These are phyloP conservation scores for Climacteris rufus DNA, from an alignment of 2,113 vertebrate genomes.

Conservation along the genomic window DNA sequence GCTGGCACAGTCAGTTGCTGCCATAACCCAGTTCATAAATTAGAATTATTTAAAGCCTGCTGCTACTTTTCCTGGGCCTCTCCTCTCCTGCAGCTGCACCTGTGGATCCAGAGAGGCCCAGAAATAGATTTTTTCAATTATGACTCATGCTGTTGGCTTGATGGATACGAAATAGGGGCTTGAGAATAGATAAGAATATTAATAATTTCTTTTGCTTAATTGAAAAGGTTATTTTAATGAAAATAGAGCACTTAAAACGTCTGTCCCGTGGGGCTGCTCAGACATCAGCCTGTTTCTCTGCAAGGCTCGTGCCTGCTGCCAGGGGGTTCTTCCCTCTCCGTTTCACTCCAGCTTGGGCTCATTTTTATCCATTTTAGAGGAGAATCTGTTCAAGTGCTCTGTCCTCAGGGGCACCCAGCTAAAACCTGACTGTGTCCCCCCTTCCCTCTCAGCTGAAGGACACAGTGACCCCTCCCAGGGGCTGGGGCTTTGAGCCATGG, in stretches of 20 bases:
- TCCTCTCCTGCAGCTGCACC: not conserved
- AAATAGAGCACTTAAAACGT: not conserved
- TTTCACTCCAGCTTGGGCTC: not conserved
- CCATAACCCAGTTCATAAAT: not conserved
- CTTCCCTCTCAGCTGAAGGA: too few species aligned
- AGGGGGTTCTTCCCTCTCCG: not conserved
- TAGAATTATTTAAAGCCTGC: not conserved
- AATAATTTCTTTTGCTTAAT: not conserved
- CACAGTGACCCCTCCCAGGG: too few species aligned
- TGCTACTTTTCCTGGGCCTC: not conserved
- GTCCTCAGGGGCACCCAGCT: not conserved
- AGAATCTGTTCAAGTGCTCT: not conserved
- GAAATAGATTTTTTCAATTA: not conserved
- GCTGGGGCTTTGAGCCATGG: fast-evolving
- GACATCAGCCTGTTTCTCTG: not conserved
- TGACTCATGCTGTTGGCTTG: not conserved
- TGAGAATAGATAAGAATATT: not conserved
- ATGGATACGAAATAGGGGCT: not conserved
- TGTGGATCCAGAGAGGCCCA: not conserved
- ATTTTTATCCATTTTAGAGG: not conserved
- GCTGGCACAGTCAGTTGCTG: not conserved
- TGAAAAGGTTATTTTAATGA: not conserved
- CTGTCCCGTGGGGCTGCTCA: not conserved
- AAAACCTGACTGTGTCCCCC: not conserved
- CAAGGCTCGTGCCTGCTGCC: not conserved